phyloP scores from a whole-genome alignment of 2,888 invertebrate species.

The Parnassius smintheus region DNA sequence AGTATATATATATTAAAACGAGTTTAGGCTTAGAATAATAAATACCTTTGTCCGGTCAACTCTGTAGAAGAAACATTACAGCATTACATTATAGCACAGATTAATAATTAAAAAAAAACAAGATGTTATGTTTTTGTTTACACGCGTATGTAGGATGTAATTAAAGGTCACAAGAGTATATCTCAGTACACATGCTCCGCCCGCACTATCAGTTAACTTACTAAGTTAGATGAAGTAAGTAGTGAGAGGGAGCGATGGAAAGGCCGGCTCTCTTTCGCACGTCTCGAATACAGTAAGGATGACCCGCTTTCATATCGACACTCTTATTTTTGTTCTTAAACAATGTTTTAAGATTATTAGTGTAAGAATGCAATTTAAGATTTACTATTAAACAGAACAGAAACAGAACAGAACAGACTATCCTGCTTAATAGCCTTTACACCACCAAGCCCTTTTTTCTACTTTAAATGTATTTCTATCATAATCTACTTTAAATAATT shows the following conservation, averaged over 20 bases:
- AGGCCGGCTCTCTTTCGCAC: conserved; percentile 23
- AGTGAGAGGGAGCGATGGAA: conserved; percentile 21
- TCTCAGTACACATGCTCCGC: conserved; percentile 24
- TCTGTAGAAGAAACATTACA: neutral
- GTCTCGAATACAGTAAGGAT: conserved; percentile 10
- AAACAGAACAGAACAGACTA: too few species aligned
- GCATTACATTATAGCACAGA: conserved; percentile 13
- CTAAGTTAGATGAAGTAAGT: conserved; percentile 27
- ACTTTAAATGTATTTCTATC: too few species aligned
- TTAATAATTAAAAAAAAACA: conserved; percentile 2
- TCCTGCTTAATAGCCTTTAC: too few species aligned
- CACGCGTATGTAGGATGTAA: conserved; percentile 21
- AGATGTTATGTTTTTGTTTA: conserved; percentile 20
- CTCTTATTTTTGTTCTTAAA: too few species aligned
- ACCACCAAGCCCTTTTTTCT: too few species aligned
- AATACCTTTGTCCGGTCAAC: conserved; percentile 12
- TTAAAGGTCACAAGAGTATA: conserved; percentile 22
- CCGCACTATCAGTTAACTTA: conserved; percentile 25
- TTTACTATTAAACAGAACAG: too few species aligned
- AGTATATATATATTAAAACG: conserved; percentile 12
- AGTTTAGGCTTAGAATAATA: conserved; percentile 2
- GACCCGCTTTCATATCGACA: conserved; percentile 20
- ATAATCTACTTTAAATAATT: too few species aligned
- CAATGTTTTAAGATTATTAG: too few species aligned
- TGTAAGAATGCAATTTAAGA: too few species aligned